These are phyloP conservation scores for Mythimna ferrago DNA, from an alignment of 2,888 invertebrate genomes.

Conservation along the genomic window DNA sequence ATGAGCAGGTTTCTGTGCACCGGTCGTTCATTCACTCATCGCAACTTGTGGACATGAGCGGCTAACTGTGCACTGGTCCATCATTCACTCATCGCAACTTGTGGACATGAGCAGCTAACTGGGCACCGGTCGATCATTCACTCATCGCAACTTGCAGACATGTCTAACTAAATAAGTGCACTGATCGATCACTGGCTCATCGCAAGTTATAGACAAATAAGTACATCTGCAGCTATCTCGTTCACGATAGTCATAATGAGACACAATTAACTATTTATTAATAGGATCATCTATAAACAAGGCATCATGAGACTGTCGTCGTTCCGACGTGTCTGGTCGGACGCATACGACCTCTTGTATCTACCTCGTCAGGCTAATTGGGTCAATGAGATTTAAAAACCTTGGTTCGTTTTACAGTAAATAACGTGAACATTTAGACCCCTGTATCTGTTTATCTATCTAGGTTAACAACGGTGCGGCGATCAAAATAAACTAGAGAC, in stretches of 20 bases:
- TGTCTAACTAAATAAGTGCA: background rate
- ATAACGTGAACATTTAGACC: slow-evolving; percentile 72
- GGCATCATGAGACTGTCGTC: slow-evolving; percentile 13
- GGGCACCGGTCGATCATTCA: no score
- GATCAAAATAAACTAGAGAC: slow-evolving; percentile 47
- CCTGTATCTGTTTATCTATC: slow-evolving; percentile 81
- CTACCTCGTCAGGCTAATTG: slow-evolving; percentile 67
- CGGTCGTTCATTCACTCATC: no score
- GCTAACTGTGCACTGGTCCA: no score
- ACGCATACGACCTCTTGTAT: slow-evolving; percentile 39
- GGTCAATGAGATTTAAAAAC: slow-evolving; percentile 84
- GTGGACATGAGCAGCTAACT: no score
- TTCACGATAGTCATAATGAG: slow-evolving; percentile 23
- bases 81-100: no score
- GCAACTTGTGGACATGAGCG: no score
- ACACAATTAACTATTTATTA: slow-evolving; percentile 37
- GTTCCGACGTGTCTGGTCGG: slow-evolving; percentile 10
- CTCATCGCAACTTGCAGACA: no score
- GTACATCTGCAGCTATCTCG: slow-evolving; percentile 3
- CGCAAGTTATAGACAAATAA: background rate
- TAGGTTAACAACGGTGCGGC: slow-evolving; percentile 77
- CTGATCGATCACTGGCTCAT: background rate
- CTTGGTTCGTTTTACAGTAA: slow-evolving; percentile 77
- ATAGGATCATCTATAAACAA: slow-evolving; percentile 30
- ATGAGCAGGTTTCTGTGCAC: no score